These are phyloP conservation scores for Mycalesis mineus DNA, from an alignment of 2,888 invertebrate species.

Conservation along the genomic window DNA sequence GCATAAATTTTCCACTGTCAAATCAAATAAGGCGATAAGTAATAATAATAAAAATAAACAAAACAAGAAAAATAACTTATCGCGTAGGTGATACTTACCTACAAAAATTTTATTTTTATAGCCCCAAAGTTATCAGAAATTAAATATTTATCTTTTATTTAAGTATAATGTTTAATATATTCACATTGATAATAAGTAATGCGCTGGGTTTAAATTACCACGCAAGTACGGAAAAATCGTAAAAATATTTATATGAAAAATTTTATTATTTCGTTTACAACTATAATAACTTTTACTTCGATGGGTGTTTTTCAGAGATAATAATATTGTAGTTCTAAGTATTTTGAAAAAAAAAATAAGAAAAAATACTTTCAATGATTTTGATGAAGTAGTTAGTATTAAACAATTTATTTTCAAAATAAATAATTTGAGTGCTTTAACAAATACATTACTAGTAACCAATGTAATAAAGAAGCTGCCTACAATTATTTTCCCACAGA, in stretches of 20 bases:
- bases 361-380: too few relatives aligned
- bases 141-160: slow-evolving; percentile 65
- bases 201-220: slow-evolving; percentile 13
- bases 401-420: too few relatives aligned
- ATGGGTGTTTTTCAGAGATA: not conserved
- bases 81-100: slow-evolving; percentile 37
- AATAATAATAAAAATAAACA: slow-evolving; percentile 34
- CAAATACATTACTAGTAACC: too few relatives aligned
- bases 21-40: slow-evolving; percentile 16
- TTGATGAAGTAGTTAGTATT: too few relatives aligned
- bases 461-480: too few relatives aligned
- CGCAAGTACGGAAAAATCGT: slow-evolving; percentile 10
- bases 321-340: too few relatives aligned
- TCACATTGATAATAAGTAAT: slow-evolving; percentile 36
- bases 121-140: slow-evolving; percentile 55
- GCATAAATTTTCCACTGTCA: slow-evolving; percentile 16
- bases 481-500: not conserved
- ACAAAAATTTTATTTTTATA: slow-evolving; percentile 49
- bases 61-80: slow-evolving; percentile 47
- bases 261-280: slow-evolving; percentile 5
- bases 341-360: too few relatives aligned
- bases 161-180: slow-evolving; percentile 46
- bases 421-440: too few relatives aligned
- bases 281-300: not conserved
- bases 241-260: slow-evolving; percentile 11